A percentile compares a stretch with the other conserved stretches of the same genome.
phyloP scores from a whole-genome alignment of 2,888 invertebrate genomes.

The Crematogaster levior region DNA sequence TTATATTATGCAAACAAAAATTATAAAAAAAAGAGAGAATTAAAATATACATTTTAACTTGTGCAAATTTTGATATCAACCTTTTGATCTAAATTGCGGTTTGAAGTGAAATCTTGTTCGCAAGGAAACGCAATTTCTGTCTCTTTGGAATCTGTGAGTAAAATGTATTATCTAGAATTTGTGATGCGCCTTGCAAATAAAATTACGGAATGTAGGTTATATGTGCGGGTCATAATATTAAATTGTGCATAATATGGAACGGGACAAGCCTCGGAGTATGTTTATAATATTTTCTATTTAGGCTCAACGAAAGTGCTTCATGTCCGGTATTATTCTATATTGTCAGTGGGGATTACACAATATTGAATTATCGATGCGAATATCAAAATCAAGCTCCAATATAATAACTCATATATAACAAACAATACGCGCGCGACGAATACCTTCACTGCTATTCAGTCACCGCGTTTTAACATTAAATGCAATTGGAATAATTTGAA shows the following conservation, averaged over 20 bases:
- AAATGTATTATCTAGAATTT: constrained; percentile 25
- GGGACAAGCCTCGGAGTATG: not conserved
- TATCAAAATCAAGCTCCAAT: constrained; percentile 50
- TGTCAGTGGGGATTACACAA: constrained; percentile 24
- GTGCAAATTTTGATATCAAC: not conserved
- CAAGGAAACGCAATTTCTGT: constrained; percentile 6
- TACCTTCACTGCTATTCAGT: constrained; percentile 50
- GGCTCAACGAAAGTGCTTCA: not conserved
- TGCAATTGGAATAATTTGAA: constrained; percentile 47
- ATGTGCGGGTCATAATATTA: constrained; percentile 11
- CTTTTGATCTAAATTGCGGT: not conserved
- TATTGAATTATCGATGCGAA: constrained; percentile 43
- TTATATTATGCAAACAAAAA: not conserved
- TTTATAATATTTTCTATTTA: constrained; percentile 34
- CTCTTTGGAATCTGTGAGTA: constrained; percentile 12
- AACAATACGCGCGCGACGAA: constrained; percentile 43
- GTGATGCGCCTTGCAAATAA: constrained; percentile 6
- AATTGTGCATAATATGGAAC: not conserved
- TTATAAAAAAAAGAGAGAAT: not conserved
- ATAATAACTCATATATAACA: constrained; percentile 14
- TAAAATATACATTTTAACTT: not conserved
- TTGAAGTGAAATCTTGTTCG: constrained; percentile 7
- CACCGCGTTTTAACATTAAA: constrained; percentile 51
- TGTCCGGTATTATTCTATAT: constrained; percentile 1
- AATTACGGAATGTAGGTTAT: constrained; percentile 11